A percentile compares a stretch with the other conserved stretches of the same genome.
phyloP scores from a whole-genome alignment of 2,113 vertebrate species.

The Verasper variegatus region DNA sequence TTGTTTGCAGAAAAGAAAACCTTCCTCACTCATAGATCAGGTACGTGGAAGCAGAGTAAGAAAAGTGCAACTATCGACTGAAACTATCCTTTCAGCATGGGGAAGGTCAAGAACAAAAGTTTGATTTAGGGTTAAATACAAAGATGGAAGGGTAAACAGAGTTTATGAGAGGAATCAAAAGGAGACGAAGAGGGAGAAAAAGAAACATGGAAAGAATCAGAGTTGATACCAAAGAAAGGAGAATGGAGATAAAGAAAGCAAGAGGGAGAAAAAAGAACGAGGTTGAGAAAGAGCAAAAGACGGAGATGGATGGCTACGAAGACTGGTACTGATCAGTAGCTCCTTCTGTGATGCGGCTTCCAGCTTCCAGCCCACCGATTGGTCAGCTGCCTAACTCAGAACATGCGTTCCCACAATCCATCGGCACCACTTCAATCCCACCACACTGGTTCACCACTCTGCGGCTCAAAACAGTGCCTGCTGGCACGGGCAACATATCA shows the following conservation, averaged over 20 bases:
- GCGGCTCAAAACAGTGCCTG: constrained; percentile 76
- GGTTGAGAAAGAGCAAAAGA: constrained; percentile 56
- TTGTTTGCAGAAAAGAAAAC: neutral
- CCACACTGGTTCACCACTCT: constrained; percentile 82
- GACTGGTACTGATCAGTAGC: constrained; percentile 82
- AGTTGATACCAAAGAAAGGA: constrained; percentile 21
- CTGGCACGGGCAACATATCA: constrained; percentile 84
- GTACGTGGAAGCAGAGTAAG: neutral
- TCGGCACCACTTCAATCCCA: constrained; percentile 84
- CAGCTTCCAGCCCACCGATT: constrained; percentile 79
- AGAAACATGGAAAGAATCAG: neutral
- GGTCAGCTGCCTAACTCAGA: constrained; percentile 82
- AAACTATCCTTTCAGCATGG: too few relatives aligned
- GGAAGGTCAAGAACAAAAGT: too few relatives aligned
- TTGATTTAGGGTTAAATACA: too few relatives aligned
- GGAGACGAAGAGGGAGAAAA: neutral
- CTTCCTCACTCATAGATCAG: too few relatives aligned
- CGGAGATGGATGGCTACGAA: constrained; percentile 66
- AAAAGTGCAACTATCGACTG: too few relatives aligned
- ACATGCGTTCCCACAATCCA: constrained; percentile 85
- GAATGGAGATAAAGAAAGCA: constrained; percentile 43
- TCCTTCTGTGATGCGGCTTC: constrained; percentile 81
- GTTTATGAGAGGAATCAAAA: neutral
- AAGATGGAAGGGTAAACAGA: neutral
- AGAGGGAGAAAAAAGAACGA: constrained; percentile 39